Conservation (phyloP, 2,113 vertebrate species). For the Lucifuga dentata region DNA sequence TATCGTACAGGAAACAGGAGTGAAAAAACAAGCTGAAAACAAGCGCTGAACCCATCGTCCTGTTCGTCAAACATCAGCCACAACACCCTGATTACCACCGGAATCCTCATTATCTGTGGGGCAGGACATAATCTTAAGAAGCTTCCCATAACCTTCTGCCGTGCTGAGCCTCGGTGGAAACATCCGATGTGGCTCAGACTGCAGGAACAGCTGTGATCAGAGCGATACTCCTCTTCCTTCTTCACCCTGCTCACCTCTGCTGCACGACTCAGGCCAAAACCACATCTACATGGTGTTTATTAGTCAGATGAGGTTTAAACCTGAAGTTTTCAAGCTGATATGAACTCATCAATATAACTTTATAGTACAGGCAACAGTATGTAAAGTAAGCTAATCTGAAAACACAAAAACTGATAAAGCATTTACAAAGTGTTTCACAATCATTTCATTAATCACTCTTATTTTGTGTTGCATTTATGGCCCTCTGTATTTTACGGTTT, state of each 20-base stretch:
- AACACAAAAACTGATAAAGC: no score
- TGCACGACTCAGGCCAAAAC: slow-evolving; percentile 28
- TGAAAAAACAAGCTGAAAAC: slow-evolving; percentile 64
- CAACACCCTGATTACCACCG: slow-evolving; percentile 77
- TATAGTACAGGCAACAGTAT: not conserved
- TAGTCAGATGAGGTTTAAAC: not conserved
- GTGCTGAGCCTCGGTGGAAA: slow-evolving; percentile 65
- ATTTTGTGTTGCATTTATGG: not conserved
- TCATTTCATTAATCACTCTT: no score
- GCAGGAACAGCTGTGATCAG: slow-evolving; percentile 77
- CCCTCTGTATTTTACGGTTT: not conserved
- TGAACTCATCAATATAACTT: not conserved
- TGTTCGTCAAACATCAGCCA: slow-evolving; percentile 78
- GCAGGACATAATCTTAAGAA: slow-evolving; percentile 61
- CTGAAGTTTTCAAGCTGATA: not conserved
- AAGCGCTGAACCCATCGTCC: slow-evolving; percentile 66
- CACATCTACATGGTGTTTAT: slow-evolving; percentile 8
- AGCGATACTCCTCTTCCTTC: slow-evolving; percentile 56
- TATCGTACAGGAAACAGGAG: slow-evolving; percentile 54
- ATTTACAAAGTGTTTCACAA: no score
- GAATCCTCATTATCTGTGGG: slow-evolving; percentile 64
- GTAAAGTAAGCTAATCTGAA: no score
- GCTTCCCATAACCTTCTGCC: slow-evolving; percentile 81
- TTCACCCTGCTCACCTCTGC: slow-evolving; percentile 20
- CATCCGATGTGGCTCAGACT: slow-evolving; percentile 74